Evolutionary conservation across 2,797 vertebrate genomes (phyloP).

Genomic region (Anisognathus igniventris): DNA sequence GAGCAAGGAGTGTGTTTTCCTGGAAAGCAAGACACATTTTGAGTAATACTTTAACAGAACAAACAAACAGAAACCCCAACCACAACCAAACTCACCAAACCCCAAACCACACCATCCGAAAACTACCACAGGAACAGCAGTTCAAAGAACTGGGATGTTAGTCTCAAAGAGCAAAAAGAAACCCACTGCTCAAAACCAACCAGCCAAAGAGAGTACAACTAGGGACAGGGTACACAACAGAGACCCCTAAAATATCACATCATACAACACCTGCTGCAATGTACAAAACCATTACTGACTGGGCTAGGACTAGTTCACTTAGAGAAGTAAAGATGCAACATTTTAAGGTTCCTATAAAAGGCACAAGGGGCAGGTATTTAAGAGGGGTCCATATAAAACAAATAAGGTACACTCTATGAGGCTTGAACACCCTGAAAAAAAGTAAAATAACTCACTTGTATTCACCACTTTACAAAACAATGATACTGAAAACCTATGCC

Average conservation of each 20-base stretch:
- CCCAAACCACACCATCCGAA: neutral
- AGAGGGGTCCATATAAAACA: neutral
- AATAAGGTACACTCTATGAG: neutral
- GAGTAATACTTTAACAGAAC: neutral
- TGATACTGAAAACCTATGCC: neutral
- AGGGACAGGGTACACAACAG: neutral
- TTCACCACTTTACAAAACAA: neutral
- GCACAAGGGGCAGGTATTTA: neutral
- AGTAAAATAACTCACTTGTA: neutral
- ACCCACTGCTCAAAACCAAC: neutral
- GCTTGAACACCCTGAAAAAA: neutral
- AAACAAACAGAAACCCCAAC: neutral
- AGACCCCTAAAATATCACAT: fast-evolving
- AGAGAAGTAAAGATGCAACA: neutral
- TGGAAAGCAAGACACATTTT: neutral
- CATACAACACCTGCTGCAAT: neutral
- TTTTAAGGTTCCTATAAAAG: neutral
- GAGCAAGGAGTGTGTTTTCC: neutral
- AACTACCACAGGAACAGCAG: neutral
- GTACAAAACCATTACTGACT: neutral
- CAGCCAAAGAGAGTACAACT: neutral
- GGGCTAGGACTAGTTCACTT: neutral
- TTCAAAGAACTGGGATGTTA: neutral
- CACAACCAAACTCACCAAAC: neutral
- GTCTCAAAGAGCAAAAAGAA: neutral